Evolutionary conservation across 35 echinoderm and acorn worm genomes (phyloP).

Genomic region (Amphiura filiformis): DNA sequence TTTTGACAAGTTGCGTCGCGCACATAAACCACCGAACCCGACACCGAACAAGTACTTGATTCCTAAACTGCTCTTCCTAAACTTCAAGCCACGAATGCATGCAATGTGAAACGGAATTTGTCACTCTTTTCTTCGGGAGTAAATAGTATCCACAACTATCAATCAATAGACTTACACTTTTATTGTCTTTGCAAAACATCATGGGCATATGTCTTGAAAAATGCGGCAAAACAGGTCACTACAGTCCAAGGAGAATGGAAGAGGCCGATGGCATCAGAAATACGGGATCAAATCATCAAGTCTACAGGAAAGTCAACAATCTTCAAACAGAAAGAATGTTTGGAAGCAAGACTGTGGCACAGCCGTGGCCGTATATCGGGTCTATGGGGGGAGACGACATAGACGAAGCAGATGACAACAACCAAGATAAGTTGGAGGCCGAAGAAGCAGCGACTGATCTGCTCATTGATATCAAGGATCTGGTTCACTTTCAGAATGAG

Average conservation of each 20-base stretch:
- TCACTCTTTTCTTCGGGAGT: too few species aligned
- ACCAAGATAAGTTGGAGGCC: too few species aligned
- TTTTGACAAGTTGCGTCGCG: too few species aligned
- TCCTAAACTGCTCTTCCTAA: too few species aligned
- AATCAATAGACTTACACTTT: too few species aligned
- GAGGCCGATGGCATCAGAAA: not conserved
- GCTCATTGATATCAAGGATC: not conserved
- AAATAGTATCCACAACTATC: too few species aligned
- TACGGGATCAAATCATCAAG: not conserved
- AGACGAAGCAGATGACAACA: not conserved
- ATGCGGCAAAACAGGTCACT: not conserved
- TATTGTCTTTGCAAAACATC: too few species aligned
- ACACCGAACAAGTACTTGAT: too few species aligned
- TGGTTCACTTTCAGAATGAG: not conserved
- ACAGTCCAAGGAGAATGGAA: not conserved
- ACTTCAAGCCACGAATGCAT: too few species aligned
- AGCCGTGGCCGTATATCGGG: not conserved
- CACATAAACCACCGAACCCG: too few species aligned
- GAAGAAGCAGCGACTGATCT: not conserved
- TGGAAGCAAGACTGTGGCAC: not conserved
- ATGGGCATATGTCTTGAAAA: not conserved
- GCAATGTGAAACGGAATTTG: too few species aligned
- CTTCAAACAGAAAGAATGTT: not conserved
- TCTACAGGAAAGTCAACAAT: not conserved
- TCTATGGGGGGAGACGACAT: not conserved